Percentiles rank a stretch among this genome's conserved stretches.
Evolutionary conservation across 2,888 invertebrate genomes (phyloP).

Genomic region (Meloe dianella): DNA sequence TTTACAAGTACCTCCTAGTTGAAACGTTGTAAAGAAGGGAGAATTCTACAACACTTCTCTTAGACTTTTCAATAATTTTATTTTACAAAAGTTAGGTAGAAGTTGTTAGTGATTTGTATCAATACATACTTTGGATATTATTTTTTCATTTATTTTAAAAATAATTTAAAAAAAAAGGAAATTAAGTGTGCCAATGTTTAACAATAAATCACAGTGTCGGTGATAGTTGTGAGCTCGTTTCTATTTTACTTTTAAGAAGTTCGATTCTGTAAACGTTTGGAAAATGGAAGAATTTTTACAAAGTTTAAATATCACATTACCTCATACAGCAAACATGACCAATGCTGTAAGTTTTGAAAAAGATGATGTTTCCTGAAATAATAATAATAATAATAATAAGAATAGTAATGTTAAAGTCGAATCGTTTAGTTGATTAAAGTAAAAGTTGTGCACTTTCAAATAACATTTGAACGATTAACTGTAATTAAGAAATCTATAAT

Average conservation of each 20-base stretch:
- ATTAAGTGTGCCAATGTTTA: neutral
- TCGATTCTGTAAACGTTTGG: neutral
- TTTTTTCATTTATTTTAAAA: neutral
- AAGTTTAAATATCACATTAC: neutral
- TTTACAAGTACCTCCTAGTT: neutral
- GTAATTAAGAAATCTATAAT: neutral
- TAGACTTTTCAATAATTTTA: constrained; percentile 31
- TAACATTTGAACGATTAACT: neutral
- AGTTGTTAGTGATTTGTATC: constrained; percentile 32
- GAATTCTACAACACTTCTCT: constrained; percentile 22
- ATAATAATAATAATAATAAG: neutral
- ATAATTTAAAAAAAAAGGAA: neutral
- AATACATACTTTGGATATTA: too few relatives aligned
- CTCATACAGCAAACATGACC: constrained; percentile 2
- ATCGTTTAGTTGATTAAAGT: neutral
- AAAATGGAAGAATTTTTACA: neutral
- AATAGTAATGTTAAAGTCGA: neutral
- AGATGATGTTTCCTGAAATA: neutral
- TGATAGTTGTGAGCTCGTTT: neutral
- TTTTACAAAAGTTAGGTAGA: constrained; percentile 39
- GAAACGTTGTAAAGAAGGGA: constrained; percentile 17
- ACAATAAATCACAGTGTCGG: neutral
- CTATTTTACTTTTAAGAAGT: neutral
- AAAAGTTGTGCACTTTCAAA: constrained; percentile 3
- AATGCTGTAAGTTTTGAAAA: neutral